Evolutionary conservation across 1,140 invertebrate genomes (phyloP), one percentile per base, ranked within the genome.

Genomic region (Triops cancriformis): DNA sequence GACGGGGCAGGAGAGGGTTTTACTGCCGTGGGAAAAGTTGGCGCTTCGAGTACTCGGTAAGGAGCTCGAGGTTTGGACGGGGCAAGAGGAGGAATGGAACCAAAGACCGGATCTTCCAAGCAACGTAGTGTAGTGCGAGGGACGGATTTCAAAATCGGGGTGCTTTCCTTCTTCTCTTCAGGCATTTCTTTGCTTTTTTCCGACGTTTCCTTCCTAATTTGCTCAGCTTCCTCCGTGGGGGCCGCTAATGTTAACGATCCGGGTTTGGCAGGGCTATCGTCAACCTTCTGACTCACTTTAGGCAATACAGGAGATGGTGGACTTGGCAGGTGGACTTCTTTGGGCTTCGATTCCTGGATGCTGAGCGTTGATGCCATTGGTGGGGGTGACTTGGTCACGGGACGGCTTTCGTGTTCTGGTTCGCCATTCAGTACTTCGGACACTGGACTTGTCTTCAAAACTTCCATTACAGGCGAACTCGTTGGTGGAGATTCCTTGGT

Each of bases 21-120:
- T 18, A 64, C n/a, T 64, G 51, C 51, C 23, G 51, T n/a, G 23
- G 51, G 51, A 14, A 64, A 64, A 64, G 51, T 64, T 18, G 51
- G 51, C n/a, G 80, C 81, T 78, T 82, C 81, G 10, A 82, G 72
- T 42, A 82, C 80, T 41, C 79, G 79, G 37, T 80, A 80, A 37
- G 78, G 78, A 45, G 74, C 74, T 76, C 42, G 75, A 11, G 75
- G 74, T 45, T 27, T 76, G 73, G 26, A 31, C n/a, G 75, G 75
- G 10, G 80, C 76, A 43, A 80, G 45, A 11, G 26, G n/a, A 23
- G 31, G 73, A 74, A 31, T 43, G 18, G 78, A 18, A 87, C 86
- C 79, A 87, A 88, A 79, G 9, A 83, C 83, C 45, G 88, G 88
- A 81, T 88, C 88, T 37, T 89, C 88, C 37, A 88, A 81, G 80